A percentile compares a stretch with the other conserved stretches of the same genome.
phyloP scores from a whole-genome alignment of 2,113 vertebrate genomes.

The Neoarius graeffei region DNA sequence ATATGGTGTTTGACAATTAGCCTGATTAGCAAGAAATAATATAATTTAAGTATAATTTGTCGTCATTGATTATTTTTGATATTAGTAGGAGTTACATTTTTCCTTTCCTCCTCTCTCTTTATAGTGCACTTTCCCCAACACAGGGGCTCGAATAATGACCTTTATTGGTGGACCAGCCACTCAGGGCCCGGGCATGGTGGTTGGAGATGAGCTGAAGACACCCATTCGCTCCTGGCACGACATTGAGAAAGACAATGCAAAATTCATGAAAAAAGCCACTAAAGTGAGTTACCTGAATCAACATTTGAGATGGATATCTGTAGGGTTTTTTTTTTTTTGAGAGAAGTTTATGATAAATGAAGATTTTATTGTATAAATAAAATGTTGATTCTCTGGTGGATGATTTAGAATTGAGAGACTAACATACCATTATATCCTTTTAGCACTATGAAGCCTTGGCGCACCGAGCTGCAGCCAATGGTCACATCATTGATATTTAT shows the following conservation, averaged over 20 bases:
- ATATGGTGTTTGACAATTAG: neutral
- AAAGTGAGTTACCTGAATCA: conserved; percentile 77
- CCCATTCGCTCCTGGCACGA: conserved; percentile 98
- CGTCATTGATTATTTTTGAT: neutral
- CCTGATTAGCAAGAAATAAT: neutral
- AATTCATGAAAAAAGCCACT: conserved; percentile 96
- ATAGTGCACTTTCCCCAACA: conserved; percentile 95
- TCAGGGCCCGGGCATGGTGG: conserved; percentile 97
- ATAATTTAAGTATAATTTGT: neutral
- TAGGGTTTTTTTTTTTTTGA: neutral
- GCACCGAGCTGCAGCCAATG: conserved; percentile 85
- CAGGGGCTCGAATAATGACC: conserved; percentile 93
- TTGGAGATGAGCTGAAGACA: conserved; percentile 92
- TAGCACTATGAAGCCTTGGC: conserved; percentile 94
- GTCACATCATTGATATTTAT: conserved; percentile 96
- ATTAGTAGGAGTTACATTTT: neutral
- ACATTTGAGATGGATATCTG: neutral
- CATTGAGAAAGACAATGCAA: conserved; percentile 97
- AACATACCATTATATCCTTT: conserved; percentile 24
- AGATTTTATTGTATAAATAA: neutral
- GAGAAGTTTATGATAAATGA: no score
- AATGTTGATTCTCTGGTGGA: neutral
- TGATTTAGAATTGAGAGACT: neutral
- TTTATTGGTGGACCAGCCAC: conserved; percentile 97
- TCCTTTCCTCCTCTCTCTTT: conserved; percentile 22